Evolutionary conservation across 2,113 vertebrate species (phyloP).

Genomic region (Podarcis muralis): DNA sequence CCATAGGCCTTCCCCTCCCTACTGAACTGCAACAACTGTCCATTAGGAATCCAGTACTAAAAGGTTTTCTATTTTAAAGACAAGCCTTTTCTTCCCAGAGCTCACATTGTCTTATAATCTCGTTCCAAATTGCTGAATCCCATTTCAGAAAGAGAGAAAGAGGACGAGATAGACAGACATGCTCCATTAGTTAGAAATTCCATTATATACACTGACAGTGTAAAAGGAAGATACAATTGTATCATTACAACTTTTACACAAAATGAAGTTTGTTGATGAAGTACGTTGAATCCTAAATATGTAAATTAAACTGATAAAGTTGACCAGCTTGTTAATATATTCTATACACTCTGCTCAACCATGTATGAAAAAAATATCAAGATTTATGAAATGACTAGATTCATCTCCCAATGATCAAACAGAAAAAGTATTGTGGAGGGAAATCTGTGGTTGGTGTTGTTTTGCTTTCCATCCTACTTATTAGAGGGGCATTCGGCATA

Average conservation of each 20-base stretch:
- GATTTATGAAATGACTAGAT: neutral
- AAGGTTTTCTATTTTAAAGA: slow-evolving; percentile 2
- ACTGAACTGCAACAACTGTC: slow-evolving; percentile 20
- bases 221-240: neutral
- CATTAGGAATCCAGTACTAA: neutral
- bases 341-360: neutral
- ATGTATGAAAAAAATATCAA: slow-evolving; percentile 15
- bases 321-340: neutral
- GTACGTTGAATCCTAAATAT: accelerated
- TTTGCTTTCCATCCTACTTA: neutral
- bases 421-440: neutral
- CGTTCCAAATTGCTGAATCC: neutral
- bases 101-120: neutral
- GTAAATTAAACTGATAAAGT: neutral
- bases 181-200: neutral
- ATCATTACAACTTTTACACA: neutral
- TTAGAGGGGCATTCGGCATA: neutral
- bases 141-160: neutral
- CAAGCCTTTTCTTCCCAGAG: neutral
- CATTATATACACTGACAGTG: neutral
- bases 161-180: accelerated
- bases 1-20: neutral
- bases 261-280: neutral
- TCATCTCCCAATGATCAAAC: neutral
- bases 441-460: neutral